Evolutionary conservation across 2,888 invertebrate species (phyloP).

Genomic region (Drosophila demipolita): DNA sequence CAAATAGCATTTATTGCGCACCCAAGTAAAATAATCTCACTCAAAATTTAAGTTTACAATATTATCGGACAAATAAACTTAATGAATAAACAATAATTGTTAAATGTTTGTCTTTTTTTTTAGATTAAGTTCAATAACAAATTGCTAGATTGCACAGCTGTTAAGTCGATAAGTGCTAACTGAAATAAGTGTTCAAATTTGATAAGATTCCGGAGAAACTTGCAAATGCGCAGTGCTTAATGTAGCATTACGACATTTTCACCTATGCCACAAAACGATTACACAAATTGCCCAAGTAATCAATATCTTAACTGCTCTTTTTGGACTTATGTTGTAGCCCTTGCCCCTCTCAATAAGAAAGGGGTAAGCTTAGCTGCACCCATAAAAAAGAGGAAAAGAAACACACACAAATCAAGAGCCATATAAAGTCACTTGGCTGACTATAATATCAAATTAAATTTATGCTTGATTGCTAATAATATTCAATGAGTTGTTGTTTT

Average conservation of each 20-base stretch:
- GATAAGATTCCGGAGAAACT: not conserved
- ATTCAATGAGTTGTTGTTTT: constrained; percentile 72
- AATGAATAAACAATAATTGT: not conserved
- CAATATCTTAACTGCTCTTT: constrained; percentile 10
- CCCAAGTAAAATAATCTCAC: not conserved
- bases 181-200: not conserved
- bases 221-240: constrained; percentile 6
- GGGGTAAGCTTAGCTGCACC: constrained; percentile 38
- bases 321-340: constrained; percentile 5
- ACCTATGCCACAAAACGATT: constrained; percentile 53
- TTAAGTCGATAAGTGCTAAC: not conserved
- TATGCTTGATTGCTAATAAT: constrained; percentile 80
- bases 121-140: constrained; percentile 5
- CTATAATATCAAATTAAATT: constrained; percentile 57
- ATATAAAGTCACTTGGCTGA: constrained; percentile 47
- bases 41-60: not conserved
- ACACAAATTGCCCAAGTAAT: constrained; percentile 38
- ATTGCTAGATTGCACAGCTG: constrained; percentile 4
- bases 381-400: constrained; percentile 11
- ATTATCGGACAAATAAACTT: not conserved
- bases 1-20: not conserved
- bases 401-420: constrained; percentile 12
- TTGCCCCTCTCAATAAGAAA: not conserved
- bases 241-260: constrained; percentile 38
- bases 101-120: not conserved